Conservation (phyloP, 2,113 vertebrate species). For the Piaya cayana region DNA sequence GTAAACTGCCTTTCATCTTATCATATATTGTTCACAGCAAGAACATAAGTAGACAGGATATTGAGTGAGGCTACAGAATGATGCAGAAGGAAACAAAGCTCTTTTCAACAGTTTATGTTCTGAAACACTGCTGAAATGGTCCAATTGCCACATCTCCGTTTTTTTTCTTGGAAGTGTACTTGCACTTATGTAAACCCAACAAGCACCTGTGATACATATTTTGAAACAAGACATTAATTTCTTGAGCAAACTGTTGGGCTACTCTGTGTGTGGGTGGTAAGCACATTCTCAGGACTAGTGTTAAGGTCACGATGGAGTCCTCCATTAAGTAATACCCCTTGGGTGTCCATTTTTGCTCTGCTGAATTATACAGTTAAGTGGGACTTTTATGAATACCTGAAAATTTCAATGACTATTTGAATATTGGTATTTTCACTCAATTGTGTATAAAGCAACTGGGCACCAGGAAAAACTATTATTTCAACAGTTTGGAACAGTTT, state of each 20-base stretch:
- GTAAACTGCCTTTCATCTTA: constrained; percentile 53
- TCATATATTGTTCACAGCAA: constrained; percentile 34
- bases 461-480: not conserved
- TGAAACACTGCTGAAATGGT: not conserved
- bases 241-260: constrained; percentile 24
- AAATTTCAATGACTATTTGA: not conserved
- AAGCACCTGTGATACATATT: constrained; percentile 44
- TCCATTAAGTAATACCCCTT: accelerated
- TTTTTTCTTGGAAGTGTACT: constrained; percentile 9
- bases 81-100: constrained; percentile 12
- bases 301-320: not conserved
- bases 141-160: constrained; percentile 14
- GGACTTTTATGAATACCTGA: not conserved
- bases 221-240: constrained; percentile 14
- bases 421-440: not conserved
- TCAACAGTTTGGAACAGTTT: not conserved
- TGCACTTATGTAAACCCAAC: not conserved
- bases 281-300: not conserved
- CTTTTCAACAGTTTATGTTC: not conserved
- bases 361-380: not conserved
- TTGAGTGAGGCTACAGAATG: not conserved
- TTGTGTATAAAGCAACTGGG: not conserved
- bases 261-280: not conserved
- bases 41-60: constrained; percentile 57
- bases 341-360: not conserved